These are phyloP conservation scores for Ormyrus pomaceus DNA, from an alignment of 2,888 invertebrate genomes.

Conservation along the genomic window DNA sequence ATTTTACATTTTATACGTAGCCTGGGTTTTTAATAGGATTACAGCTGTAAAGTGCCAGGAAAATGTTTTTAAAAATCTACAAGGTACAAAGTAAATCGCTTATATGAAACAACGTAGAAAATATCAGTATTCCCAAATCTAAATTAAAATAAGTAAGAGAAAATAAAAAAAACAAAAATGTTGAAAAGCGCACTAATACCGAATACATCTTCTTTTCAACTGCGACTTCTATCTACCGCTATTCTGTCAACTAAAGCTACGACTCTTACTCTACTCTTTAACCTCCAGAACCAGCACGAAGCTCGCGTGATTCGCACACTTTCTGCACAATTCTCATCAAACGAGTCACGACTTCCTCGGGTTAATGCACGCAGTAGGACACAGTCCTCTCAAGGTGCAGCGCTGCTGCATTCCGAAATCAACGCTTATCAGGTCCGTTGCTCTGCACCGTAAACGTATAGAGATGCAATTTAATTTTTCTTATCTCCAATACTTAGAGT, in stretches of 20 bases:
- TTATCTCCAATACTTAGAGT: no score
- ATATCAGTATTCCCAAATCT: neutral
- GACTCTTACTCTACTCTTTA: neutral
- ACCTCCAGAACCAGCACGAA: slow-evolving; percentile 29
- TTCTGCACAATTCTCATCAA: slow-evolving; percentile 45
- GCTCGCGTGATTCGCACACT: slow-evolving; percentile 40
- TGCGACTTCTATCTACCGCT: no score
- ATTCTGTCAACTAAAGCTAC: no score
- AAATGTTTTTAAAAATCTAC: no score
- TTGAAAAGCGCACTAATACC: no score
- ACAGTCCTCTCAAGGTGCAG: slow-evolving; percentile 34
- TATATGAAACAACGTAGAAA: no score
- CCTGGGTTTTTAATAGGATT: no score
- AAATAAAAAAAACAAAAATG: neutral
- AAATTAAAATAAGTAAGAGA: neutral
- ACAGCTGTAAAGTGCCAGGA: no score
- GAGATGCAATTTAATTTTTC: no score
- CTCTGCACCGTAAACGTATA: no score
- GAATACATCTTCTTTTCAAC: neutral
- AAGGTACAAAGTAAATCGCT: no score
- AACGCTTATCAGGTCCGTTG: slow-evolving; percentile 46
- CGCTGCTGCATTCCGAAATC: slow-evolving; percentile 36
- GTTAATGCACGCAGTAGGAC: slow-evolving; percentile 43
- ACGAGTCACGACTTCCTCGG: slow-evolving; percentile 36
- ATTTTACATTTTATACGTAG: no score